These are phyloP conservation scores for fruit fly (Drosophila melanogaster) DNA, from an alignment of 1,140 invertebrate genomes.

Conservation along the genomic window Release_6_plus_ISO1_MT NC_004354.4:18358501-18359000, in stretches of 20 bases:
- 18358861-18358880: not conserved
- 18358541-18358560: not conserved
- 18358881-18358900: constrained; percentile 27
- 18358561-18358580: not conserved
- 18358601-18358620: not conserved
- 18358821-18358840: constrained; percentile 35
- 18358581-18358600: not conserved
- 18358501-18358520: constrained; percentile 21
- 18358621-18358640: too few relatives aligned
- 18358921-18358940: constrained; percentile 80
- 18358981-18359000: constrained; percentile 80
- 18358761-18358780: not conserved
- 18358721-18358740: too few relatives aligned
- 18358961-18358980: constrained; percentile 77
- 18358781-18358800: not conserved
- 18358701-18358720: too few relatives aligned
- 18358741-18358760: not conserved
- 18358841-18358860: not conserved
- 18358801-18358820: constrained; percentile 6
- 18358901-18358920: constrained; percentile 81
- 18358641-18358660: too few relatives aligned
- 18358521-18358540: too few relatives aligned
- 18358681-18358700: too few relatives aligned
- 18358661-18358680: too few relatives aligned
- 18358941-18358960: constrained; percentile 44